phyloP scores from a whole-genome alignment of 2,888 invertebrate genomes.

The Catocala fraxini region DNA sequence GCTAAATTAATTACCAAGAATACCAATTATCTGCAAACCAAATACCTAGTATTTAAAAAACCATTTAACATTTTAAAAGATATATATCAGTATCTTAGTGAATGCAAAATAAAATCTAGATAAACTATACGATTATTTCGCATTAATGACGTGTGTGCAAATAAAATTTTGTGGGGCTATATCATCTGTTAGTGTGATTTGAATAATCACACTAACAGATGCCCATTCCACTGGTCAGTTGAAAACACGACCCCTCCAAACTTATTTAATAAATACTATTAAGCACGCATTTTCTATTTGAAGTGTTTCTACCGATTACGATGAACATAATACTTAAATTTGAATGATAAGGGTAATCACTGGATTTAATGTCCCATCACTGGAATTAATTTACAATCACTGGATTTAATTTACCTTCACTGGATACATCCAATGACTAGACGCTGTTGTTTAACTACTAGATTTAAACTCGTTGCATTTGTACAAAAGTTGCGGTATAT shows the following conservation, averaged over 20 bases:
- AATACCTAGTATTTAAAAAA: no score
- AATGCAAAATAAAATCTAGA: not conserved
- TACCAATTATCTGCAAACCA: no score
- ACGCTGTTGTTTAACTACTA: no score
- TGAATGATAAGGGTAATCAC: not conserved
- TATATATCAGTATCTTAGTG: no score
- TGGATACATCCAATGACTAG: no score
- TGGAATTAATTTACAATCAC: no score
- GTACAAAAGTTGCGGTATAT: no score
- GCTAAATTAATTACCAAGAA: no score
- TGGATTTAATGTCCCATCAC: no score
- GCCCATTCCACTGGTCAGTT: constrained; percentile 1
- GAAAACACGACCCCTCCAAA: not conserved
- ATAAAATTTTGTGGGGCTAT: constrained; percentile 3
- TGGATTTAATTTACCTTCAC: no score
- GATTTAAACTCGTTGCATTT: no score
- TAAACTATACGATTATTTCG: not conserved
- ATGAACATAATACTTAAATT: not conserved
- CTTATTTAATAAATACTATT: not conserved
- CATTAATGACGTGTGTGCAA: not conserved
- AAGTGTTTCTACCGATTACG: not conserved
- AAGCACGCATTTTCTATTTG: not conserved
- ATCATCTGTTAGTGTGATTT: constrained; percentile 10
- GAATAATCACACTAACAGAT: constrained; percentile 11
- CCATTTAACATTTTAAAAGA: no score